phyloP scores from a whole-genome alignment of 2,797 vertebrate species.

The Ptychobarbus kaznakovi region DNA sequence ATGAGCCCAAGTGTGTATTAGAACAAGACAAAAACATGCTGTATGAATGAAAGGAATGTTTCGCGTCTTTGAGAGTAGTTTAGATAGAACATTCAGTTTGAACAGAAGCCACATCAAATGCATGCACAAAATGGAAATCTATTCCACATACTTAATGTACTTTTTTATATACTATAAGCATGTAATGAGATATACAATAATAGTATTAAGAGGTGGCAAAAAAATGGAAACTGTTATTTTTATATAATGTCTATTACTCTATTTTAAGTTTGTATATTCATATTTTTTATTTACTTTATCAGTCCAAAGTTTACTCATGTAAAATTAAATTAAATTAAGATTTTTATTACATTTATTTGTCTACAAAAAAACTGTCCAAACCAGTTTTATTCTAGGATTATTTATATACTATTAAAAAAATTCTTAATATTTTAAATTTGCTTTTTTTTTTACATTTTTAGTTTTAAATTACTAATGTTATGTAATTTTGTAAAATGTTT shows the following conservation, averaged over 20 bases:
- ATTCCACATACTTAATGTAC: not conserved
- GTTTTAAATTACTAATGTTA: not conserved
- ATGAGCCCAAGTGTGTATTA: not conserved
- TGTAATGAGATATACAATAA: not conserved
- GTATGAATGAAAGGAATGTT: not conserved
- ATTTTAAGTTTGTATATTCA: not conserved
- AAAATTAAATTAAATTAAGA: too few relatives aligned
- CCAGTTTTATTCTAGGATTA: not conserved
- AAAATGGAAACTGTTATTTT: not conserved
- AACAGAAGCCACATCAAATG: not conserved
- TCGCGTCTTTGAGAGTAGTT: not conserved
- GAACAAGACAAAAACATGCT: not conserved
- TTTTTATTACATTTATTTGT: not conserved
- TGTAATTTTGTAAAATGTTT: too few relatives aligned
- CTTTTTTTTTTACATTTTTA: not conserved
- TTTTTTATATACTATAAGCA: not conserved
- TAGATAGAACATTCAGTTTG: not conserved
- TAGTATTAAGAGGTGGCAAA: slow-evolving; percentile 1
- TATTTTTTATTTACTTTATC: not conserved
- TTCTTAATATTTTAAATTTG: too few relatives aligned
- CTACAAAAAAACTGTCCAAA: too few relatives aligned
- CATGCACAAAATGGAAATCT: not conserved
- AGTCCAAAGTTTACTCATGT: not conserved
- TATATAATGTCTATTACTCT: not conserved
- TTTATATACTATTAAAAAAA: not conserved